Evolutionary conservation across 2,888 invertebrate species (phyloP).

Genomic region (Metacarcinus magister): DNA sequence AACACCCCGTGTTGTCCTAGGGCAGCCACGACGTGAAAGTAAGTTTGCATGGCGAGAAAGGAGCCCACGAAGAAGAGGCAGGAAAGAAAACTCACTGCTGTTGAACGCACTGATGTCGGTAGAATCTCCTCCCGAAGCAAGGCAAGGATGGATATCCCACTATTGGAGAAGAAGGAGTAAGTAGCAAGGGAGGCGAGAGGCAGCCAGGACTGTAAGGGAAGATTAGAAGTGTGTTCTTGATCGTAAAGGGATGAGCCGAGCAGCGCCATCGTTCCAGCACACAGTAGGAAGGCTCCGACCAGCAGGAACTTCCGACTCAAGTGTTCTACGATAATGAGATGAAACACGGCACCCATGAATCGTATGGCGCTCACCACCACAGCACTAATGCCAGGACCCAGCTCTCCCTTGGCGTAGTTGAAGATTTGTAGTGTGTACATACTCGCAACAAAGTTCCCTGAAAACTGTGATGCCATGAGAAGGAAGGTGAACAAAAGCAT

Average conservation of each 20-base stretch:
- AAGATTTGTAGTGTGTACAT: constrained; percentile 64
- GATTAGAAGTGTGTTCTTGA: neutral
- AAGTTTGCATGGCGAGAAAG: constrained; percentile 56
- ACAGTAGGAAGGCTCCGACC: constrained; percentile 53
- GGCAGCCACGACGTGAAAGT: neutral
- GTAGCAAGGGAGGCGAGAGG: constrained; percentile 67
- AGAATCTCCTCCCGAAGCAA: constrained; percentile 71
- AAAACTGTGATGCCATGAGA: constrained; percentile 65
- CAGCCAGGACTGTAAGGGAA: constrained; percentile 46
- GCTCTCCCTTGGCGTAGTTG: neutral
- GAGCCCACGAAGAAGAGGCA: constrained; percentile 30
- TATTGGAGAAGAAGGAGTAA: constrained; percentile 65
- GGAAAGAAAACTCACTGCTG: constrained; percentile 44
- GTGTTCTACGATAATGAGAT: constrained; percentile 59
- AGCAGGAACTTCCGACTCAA: constrained; percentile 65
- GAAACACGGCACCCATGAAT: constrained; percentile 70
- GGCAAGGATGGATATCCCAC: constrained; percentile 51
- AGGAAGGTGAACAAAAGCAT: constrained; percentile 66
- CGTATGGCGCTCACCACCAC: constrained; percentile 59
- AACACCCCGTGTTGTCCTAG: constrained; percentile 65
- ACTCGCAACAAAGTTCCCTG: constrained; percentile 61
- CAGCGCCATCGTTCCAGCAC: constrained; percentile 29
- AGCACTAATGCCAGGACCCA: constrained; percentile 59
- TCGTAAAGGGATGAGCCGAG: constrained; percentile 68
- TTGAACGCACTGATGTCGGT: constrained; percentile 58